Evolutionary conservation across 2,888 invertebrate species (phyloP).

Genomic region (Tipula unca): DNA sequence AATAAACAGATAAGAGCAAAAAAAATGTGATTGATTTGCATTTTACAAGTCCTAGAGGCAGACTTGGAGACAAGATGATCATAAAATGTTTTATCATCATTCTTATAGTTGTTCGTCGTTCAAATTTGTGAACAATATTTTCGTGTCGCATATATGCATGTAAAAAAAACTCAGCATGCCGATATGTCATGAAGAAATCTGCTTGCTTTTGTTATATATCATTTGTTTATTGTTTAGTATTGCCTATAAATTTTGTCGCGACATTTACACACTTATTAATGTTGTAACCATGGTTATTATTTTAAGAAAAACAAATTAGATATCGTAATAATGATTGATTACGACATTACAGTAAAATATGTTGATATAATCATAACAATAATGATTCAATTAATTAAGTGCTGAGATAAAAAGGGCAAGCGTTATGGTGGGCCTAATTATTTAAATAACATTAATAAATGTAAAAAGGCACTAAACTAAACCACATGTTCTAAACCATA

Average conservation of each 20-base stretch:
- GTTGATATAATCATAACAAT: neutral
- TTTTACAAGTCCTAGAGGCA: slow-evolving; percentile 1
- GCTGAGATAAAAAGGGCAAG: neutral
- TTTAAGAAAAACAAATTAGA: neutral
- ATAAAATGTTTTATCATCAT: neutral
- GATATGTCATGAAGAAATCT: neutral
- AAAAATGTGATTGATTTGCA: slow-evolving; percentile 18
- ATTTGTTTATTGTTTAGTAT: neutral
- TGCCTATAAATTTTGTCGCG: neutral
- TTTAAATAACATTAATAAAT: too few species aligned
- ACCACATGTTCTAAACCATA: neutral
- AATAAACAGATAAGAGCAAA: neutral
- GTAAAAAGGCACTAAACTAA: neutral
- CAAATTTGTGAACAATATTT: neutral
- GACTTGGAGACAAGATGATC: slow-evolving; percentile 19
- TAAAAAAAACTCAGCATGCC: neutral
- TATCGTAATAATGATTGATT: neutral
- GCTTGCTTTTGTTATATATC: neutral
- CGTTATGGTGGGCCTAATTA: neutral
- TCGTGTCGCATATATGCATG: neutral
- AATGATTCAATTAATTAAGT: neutral
- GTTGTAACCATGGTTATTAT: too few species aligned
- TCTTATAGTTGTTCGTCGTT: neutral
- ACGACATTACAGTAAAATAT: neutral
- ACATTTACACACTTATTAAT: too few species aligned